Evolutionary conservation across 1,140 invertebrate species (phyloP).

Genomic region (Lordiphosa stackelbergi): DNA sequence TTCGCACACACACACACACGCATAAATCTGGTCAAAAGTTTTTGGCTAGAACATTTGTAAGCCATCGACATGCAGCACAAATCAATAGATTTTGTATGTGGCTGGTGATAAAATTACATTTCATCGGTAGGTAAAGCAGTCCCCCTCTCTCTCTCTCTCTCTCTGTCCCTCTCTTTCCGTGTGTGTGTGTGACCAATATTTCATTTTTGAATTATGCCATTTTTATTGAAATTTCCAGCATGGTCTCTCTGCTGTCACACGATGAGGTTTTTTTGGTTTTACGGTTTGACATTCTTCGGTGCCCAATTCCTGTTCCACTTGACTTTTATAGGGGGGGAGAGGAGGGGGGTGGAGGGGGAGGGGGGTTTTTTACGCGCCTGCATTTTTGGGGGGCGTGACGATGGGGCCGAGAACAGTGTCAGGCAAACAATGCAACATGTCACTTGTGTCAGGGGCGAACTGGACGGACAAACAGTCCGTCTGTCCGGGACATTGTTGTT

Average conservation of each 20-base stretch:
- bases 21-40: constrained; percentile 16
- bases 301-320: constrained; percentile 4
- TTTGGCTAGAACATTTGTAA: too few relatives aligned
- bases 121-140: constrained; percentile 20
- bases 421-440: constrained; percentile 55
- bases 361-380: constrained; percentile 19
- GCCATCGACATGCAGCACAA: constrained; percentile 10
- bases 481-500: constrained; percentile 35
- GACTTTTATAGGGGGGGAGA: constrained; percentile 14
- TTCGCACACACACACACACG: constrained; percentile 18
- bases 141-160: background rate
- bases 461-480: background rate
- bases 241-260: constrained; percentile 44
- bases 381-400: constrained; percentile 11
- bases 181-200: constrained; percentile 55
- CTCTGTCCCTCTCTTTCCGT: background rate
- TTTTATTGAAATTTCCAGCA: constrained; percentile 69
- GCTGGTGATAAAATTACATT: constrained; percentile 62
- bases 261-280: constrained; percentile 39
- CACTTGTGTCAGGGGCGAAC: constrained; percentile 34
- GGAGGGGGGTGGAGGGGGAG: constrained; percentile 8
- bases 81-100: constrained; percentile 46
- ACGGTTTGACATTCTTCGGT: constrained; percentile 26
- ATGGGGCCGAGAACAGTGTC: constrained; percentile 23
- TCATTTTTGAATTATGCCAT: constrained; percentile 69